Conservation (phyloP, 2,888 invertebrate species). For the Lasioglossum leucozonium region DNA sequence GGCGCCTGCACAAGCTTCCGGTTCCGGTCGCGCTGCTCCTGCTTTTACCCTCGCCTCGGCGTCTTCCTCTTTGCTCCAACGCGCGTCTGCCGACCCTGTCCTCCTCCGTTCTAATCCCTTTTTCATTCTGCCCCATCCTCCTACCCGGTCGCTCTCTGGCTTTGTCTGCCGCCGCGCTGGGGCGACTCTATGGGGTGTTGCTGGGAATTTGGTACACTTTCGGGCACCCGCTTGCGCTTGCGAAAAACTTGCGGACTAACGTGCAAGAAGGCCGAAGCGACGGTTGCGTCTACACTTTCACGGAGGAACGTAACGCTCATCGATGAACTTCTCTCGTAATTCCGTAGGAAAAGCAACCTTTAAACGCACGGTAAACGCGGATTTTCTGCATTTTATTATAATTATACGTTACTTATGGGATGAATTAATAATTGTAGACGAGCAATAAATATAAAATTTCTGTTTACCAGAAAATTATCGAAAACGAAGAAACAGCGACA, state of each 20-base stretch:
- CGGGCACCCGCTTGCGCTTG: neutral
- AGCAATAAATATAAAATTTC: too few relatives aligned
- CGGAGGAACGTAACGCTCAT: neutral
- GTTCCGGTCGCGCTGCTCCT: conserved; percentile 80
- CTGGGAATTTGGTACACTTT: conserved; percentile 13
- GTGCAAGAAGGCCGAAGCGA: neutral
- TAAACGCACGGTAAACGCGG: too few relatives aligned
- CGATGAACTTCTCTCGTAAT: too few relatives aligned
- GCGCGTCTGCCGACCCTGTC: conserved; percentile 21
- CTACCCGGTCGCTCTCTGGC: neutral
- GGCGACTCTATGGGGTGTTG: conserved; percentile 1
- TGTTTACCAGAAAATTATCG: too few relatives aligned
- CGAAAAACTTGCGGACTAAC: neutral
- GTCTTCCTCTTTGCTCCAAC: conserved; percentile 45
- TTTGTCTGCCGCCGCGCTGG: neutral
- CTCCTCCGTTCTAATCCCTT: conserved; percentile 42
- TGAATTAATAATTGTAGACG: too few relatives aligned
- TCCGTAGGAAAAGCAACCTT: too few relatives aligned
- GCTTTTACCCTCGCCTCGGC: conserved; percentile 61
- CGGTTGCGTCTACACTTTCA: neutral
- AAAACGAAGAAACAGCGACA: too few relatives aligned
- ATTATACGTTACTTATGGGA: too few relatives aligned
- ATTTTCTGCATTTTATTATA: too few relatives aligned
- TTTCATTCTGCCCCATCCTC: conserved; percentile 25
- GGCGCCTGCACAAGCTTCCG: conserved; percentile 84